Evolutionary conservation across 2,888 invertebrate genomes (phyloP), one percentile per base, ranked within the genome.

Genomic region (Cerceris ruficornis): DNA sequence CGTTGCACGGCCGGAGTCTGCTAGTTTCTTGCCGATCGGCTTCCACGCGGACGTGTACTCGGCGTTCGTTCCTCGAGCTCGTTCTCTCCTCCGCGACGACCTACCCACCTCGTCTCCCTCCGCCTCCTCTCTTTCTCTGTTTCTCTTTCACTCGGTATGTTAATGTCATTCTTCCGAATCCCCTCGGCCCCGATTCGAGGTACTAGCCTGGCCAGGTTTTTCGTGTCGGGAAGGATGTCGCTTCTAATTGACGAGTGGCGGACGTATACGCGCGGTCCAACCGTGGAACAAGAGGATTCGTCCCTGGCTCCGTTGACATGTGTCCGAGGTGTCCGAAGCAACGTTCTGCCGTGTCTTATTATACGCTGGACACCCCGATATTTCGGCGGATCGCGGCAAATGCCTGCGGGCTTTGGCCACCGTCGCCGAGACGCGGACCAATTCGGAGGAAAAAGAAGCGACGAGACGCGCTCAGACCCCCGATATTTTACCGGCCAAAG

Each of bases 241-340:
- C 82, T 86, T 90, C 90, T 91, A 91, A 91, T 91, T 91, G 90
- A 91, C 89, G 89, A 90, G 86, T 84, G 83, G 76, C 80, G 81
- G 78, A 83, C 77, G 83, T 85, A 85, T 81, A 79, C 83, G 69
- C 83, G 69, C 73, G 69, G 67, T 52, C 55, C 39, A 52, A 70
- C 55, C 58, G 62, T 14, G 58, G 60, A 76, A 66, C 72, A 68
- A 75, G 65, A 73, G 69, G 69, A 71, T 69, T 41, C 77, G 73
- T 62, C 68, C 68, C 77, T 67, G 68, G 28, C 55, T 69, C 49
- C 64, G 76, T 69, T 76, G 88, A 90, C 91, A 90, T 89, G 84
- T 90, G 90, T 90, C 86, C 87, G 72, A 90, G 88, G 89, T 90
- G 90, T 90, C 86, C 84, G 86, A 81, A 88, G 80, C 88, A 85